Base-by-base conservation (phyloP, 2,888 invertebrate species). In the Odontocerum albicorne region DNA sequence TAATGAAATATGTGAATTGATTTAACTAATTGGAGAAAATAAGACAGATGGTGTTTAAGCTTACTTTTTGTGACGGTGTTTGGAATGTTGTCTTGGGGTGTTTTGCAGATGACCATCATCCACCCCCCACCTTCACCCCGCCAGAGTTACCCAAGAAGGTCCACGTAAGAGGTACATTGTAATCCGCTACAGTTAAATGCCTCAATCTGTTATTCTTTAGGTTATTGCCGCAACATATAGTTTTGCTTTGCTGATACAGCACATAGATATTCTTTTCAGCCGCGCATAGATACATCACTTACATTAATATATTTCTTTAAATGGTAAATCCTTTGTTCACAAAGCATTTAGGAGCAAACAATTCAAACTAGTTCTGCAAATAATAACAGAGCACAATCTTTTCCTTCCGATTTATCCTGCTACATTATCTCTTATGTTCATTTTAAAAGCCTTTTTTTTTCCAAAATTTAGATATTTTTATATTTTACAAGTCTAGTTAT, bases 91-190 rank as follows among this genome's bases (percentile, higher is more conserved):
- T 79, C 77, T 81, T 70, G 72, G 72, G 70, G 78, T 80, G 80
- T 86, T 86, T 91, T 92, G 84, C 92, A 92, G 92, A 92, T 91
- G 92, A 92, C 84, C 91, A 91, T 87, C 92, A 92, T 84, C 91
- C 92, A 87, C 92, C 92, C 84, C 93, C 94, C 82, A 93, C 94
- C 84, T 94, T 93, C 86, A 95, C 94, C 84, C 94, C 94, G 85
- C 94, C 94, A 86, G 94, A 94, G 90, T 91, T 95, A 86, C 94
- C 94, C 85, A 95, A 95, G 90, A 90, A 92, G 89, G 92, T 92
- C 87, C 93, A 93, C 88, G 88, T 92, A 81, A 87, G 93, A 92
- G 93, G 93, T 92, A 85, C 72, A 72, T 69, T 59, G 82, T 79
- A 75, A 60, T 55, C 73, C 72, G 74, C 74, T 72, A 72, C 70